Evolutionary conservation across 2,113 vertebrate genomes (phyloP).

Genomic region (Madoqua kirkii): DNA sequence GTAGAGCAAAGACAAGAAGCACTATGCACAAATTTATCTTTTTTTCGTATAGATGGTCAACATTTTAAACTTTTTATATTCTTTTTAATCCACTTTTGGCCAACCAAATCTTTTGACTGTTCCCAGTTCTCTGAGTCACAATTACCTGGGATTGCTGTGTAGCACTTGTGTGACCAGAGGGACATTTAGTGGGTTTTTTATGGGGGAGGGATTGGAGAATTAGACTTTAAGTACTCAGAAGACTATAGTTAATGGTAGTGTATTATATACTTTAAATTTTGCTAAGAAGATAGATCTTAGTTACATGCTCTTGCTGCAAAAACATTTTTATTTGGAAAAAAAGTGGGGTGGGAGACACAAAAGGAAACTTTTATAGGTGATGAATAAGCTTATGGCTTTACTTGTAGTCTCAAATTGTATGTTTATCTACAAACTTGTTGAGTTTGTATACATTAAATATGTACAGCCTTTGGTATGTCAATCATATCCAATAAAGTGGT

Average conservation of each 20-base stretch:
- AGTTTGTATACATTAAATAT: neutral
- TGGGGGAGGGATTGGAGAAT: neutral
- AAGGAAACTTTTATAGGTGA: neutral
- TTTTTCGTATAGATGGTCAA: neutral
- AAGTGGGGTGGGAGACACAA: neutral
- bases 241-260: neutral
- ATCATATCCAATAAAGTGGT: neutral
- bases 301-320: neutral
- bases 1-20: neutral
- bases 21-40: neutral
- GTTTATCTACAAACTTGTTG: neutral
- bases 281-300: neutral
- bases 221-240: neutral
- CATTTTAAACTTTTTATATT: neutral
- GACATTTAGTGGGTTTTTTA: neutral
- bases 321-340: neutral
- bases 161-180: neutral
- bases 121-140: neutral
- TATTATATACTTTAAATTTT: neutral
- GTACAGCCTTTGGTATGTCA: neutral
- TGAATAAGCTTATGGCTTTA: neutral
- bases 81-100: neutral
- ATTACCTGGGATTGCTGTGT: neutral
- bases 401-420: neutral
- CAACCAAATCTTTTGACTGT: neutral